Base-by-base conservation (phyloP, 2,797 vertebrate species). In the Oryzias dopingdopingensis region DNA sequence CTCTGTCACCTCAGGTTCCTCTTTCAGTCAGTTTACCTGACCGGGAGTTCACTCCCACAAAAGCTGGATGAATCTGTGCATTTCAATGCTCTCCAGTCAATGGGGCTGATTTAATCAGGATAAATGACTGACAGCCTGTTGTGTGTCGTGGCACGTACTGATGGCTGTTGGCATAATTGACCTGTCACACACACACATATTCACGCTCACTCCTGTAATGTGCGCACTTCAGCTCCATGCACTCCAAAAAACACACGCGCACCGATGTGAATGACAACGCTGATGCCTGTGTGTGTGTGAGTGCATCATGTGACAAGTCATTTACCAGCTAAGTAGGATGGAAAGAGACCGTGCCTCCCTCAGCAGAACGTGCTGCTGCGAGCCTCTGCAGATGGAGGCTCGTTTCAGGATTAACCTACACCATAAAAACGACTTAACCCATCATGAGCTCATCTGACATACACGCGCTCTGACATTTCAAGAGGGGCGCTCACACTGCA, bases 81-180 rank as follows among this genome's bases (percentile, higher is more conserved):
- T 20, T 59, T 22, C 4, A 0, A 40, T 65, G 46, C 22, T 62
- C 4, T 29, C 15, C 8, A 65, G 42, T 65, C 63, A 60, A 48
- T 54, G 70, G 49, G 62, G 45, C 58, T 41, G 63, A 71, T 69
- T 66, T 68, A 74, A 77, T 78, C 56, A 26, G 49, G 18, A 47
- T 23, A 59, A 65, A 69, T 80, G 74, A 83, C 56, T 76, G 80
- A 76, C 80, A 64, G 67, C 64, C 74, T 64, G 15, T 42, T 61
- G 71, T 67, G 69, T 59, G 64, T 45, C 64, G 50, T 62, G 74
- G 70, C 76, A 69, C 8, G n/a, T 71, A 60, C 59, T 43, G 48
- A 44, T 49, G 66, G 62, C 62, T 61, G 56, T 59, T 67, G 58
- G 69, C 64, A 71, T 46, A 66, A 64, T 65, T 15, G 10, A 67